phyloP scores from a whole-genome alignment of 2,888 invertebrate species.

The Clistopyga incitator region DNA sequence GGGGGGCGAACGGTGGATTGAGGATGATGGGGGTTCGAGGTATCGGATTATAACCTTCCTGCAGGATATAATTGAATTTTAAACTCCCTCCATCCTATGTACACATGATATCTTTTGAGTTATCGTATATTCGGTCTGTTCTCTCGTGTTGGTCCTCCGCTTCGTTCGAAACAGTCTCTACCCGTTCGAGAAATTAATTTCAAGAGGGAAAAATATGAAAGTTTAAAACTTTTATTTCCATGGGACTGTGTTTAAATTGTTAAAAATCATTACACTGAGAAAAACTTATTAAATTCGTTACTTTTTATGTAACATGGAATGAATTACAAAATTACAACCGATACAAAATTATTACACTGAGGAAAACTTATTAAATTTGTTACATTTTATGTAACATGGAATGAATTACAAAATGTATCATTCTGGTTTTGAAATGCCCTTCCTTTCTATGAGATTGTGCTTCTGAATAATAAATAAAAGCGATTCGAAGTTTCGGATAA shows the following conservation, averaged over 20 bases:
- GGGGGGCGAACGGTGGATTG: conserved; percentile 70
- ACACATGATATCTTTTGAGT: conserved; percentile 69
- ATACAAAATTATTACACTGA: not conserved
- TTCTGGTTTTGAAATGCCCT: no score
- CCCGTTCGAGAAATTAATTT: conserved; percentile 18
- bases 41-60: conserved; percentile 74
- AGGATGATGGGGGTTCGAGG: conserved; percentile 70
- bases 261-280: not conserved
- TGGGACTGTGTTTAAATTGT: not conserved
- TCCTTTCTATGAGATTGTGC: no score
- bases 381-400: not conserved
- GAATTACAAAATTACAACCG: no score
- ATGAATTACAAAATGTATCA: no score
- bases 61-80: conserved; percentile 77
- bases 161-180: not conserved
- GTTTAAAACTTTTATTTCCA: not conserved
- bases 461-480: no score
- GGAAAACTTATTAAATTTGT: not conserved
- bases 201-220: not conserved
- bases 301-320: not conserved
- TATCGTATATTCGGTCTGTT: conserved; percentile 36
- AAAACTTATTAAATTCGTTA: not conserved
- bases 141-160: not conserved
- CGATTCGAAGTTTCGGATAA: not conserved
- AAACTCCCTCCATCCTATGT: conserved; percentile 73